A percentile compares a stretch with the other conserved stretches of the same genome.
These are phyloP conservation scores for Pholis gunnellus DNA, from an alignment of 2,113 vertebrate genomes.

Conservation along the genomic window DNA sequence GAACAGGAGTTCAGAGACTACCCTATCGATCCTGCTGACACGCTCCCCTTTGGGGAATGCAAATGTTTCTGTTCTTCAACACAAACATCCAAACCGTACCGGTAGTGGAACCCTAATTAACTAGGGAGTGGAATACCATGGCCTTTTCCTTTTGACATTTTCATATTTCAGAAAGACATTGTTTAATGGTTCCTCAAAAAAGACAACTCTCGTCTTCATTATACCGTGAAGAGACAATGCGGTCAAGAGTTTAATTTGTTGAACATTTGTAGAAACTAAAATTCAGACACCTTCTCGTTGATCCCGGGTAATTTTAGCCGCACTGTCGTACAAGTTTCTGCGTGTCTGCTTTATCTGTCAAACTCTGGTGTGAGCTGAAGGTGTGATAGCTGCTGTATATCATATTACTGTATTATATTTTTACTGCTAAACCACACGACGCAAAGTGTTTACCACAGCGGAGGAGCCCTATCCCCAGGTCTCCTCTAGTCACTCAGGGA, in stretches of 20 bases:
- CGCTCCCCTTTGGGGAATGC: constrained; percentile 77
- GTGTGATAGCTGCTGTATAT: constrained; percentile 60
- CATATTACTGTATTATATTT: constrained; percentile 15
- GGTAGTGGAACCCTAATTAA: constrained; percentile 78
- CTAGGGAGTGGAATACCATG: constrained; percentile 76
- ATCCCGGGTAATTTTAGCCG: constrained; percentile 11
- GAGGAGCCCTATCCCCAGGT: constrained; percentile 67
- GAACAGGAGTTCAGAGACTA: constrained; percentile 64
- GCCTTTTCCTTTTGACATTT: constrained; percentile 78
- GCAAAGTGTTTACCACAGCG: constrained; percentile 65
- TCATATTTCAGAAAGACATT: constrained; percentile 74
- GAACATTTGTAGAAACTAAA: constrained; percentile 14
- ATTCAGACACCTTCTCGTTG: constrained; percentile 3
- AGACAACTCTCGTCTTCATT: constrained; percentile 56
- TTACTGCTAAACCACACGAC: constrained; percentile 55
- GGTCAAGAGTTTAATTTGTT: constrained; percentile 43
- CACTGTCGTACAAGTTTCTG: constrained; percentile 31
- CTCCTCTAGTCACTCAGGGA: constrained; percentile 67
- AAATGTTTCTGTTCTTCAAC: constrained; percentile 78
- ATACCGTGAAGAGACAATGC: constrained; percentile 22
- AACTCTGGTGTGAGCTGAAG: constrained; percentile 37
- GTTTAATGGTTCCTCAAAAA: constrained; percentile 64
- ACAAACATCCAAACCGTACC: constrained; percentile 73
- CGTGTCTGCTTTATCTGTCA: constrained; percentile 43
- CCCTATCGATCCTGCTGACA: constrained; percentile 82